A percentile compares a stretch with the other conserved stretches of the same genome.
phyloP scores from a whole-genome alignment of 2,113 vertebrate species.

The Proteles cristata region DNA sequence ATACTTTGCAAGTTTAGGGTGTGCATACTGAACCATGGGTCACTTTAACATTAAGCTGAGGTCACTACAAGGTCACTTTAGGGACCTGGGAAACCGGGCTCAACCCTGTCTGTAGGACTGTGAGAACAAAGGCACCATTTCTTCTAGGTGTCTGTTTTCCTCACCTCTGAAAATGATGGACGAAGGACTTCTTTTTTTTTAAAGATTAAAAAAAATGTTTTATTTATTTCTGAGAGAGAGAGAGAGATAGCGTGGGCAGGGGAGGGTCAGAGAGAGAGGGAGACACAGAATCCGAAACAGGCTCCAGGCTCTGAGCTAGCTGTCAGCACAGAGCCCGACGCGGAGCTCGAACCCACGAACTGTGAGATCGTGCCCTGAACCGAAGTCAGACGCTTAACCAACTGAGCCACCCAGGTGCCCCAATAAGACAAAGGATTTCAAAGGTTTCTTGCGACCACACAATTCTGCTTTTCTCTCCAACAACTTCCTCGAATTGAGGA shows the following conservation, averaged over 20 bases:
- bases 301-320: too few relatives aligned
- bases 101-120: background rate
- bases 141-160: background rate
- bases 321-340: too few relatives aligned
- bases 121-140: background rate
- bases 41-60: background rate
- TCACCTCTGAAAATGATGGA: conserved; percentile 31
- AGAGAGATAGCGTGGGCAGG: too few relatives aligned
- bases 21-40: background rate
- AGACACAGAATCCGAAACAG: too few relatives aligned
- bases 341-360: too few relatives aligned
- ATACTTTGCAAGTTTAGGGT: background rate
- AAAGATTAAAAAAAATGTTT: too few relatives aligned
- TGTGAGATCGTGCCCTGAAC: too few relatives aligned
- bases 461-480: background rate
- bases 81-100: background rate
- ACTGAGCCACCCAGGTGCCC: too few relatives aligned
- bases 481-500: background rate
- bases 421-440: background rate
- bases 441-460: conserved; percentile 23
- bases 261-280: too few relatives aligned
- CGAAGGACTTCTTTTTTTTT: background rate
- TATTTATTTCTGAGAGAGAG: too few relatives aligned
- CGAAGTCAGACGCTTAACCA: too few relatives aligned
- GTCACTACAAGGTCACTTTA: background rate